phyloP scores from a whole-genome alignment of 2,888 invertebrate species.

The Hofmannophila pseudospretella region DNA sequence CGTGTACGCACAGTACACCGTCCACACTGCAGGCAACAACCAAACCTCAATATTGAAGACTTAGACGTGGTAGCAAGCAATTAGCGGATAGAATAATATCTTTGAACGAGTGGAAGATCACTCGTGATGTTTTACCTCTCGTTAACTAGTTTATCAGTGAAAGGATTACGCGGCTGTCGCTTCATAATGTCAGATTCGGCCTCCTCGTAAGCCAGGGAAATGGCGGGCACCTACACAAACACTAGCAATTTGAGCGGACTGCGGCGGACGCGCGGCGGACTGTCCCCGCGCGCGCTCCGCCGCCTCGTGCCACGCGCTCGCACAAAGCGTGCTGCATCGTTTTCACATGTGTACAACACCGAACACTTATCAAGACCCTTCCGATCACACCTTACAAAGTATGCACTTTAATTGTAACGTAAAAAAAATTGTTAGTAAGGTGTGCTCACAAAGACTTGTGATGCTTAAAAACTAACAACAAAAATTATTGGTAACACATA shows the following conservation, averaged over 20 bases:
- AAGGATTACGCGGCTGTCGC: slow-evolving; percentile 97
- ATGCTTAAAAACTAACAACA: slow-evolving; percentile 60
- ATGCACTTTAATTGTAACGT: no score
- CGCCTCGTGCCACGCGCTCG: slow-evolving; percentile 27
- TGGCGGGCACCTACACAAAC: slow-evolving; percentile 93
- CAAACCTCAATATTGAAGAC: slow-evolving; percentile 68
- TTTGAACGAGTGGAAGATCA: slow-evolving; percentile 55
- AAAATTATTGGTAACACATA: slow-evolving; percentile 58
- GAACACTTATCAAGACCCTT: slow-evolving; percentile 52
- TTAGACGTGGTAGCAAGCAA: slow-evolving; percentile 74
- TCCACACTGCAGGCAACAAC: slow-evolving; percentile 69
- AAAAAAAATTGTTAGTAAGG: no score
- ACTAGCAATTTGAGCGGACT: slow-evolving; percentile 71
- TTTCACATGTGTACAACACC: slow-evolving; percentile 68
- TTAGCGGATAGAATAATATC: slow-evolving; percentile 72
- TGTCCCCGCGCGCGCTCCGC: slow-evolving; percentile 16
- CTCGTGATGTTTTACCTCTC: slow-evolving; percentile 88
- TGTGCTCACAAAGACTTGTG: slow-evolving; percentile 50
- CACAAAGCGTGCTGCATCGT: slow-evolving; percentile 56
- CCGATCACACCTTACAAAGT: slow-evolving; percentile 22
- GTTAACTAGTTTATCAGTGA: slow-evolving; percentile 98
- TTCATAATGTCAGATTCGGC: slow-evolving; percentile 99
- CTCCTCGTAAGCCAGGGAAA: slow-evolving; percentile 98
- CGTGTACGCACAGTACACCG: slow-evolving; percentile 48
- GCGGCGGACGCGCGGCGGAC: slow-evolving; percentile 19